Evolutionary conservation across 2,113 vertebrate species (phyloP).

Genomic region (Picathartes gymnocephalus): DNA sequence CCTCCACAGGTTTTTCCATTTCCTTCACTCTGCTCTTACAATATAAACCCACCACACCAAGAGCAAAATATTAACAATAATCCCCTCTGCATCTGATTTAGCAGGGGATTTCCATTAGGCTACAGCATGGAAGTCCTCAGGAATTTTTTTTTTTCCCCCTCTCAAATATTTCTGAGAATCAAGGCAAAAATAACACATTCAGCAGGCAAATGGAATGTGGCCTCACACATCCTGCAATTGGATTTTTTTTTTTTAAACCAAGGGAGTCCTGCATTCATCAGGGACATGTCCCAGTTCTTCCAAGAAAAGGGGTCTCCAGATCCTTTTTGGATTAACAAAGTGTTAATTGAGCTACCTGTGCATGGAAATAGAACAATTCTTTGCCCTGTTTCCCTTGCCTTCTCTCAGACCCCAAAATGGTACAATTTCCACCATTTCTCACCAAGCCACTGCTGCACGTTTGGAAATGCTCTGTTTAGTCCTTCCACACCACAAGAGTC

Average conservation of each 20-base stretch:
- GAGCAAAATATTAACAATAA: not conserved
- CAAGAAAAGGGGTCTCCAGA: not conserved
- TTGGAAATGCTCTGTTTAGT: not conserved
- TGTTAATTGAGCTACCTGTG: not conserved
- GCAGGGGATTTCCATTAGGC: not conserved
- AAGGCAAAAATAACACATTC: not conserved
- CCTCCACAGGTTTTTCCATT: not conserved
- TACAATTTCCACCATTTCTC: not conserved
- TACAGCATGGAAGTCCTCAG: not conserved
- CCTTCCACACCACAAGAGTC: too few species aligned
- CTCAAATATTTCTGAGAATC: not conserved
- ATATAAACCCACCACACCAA: not conserved
- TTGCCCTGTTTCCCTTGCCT: not conserved
- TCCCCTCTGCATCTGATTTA: not conserved
- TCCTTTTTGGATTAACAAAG: not conserved
- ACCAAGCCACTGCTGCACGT: accelerated
- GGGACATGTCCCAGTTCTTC: not conserved
- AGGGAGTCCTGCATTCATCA: not conserved
- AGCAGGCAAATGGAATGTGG: not conserved
- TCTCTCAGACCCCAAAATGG: not conserved
- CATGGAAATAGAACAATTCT: not conserved
- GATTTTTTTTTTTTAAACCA: not conserved
- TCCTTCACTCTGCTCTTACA: not conserved
- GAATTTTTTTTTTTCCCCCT: too few species aligned
- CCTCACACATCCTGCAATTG: not conserved